These are phyloP conservation scores for Tenrec ecaudatus DNA, from an alignment of 2,113 vertebrate genomes.

Conservation along the genomic window DNA sequence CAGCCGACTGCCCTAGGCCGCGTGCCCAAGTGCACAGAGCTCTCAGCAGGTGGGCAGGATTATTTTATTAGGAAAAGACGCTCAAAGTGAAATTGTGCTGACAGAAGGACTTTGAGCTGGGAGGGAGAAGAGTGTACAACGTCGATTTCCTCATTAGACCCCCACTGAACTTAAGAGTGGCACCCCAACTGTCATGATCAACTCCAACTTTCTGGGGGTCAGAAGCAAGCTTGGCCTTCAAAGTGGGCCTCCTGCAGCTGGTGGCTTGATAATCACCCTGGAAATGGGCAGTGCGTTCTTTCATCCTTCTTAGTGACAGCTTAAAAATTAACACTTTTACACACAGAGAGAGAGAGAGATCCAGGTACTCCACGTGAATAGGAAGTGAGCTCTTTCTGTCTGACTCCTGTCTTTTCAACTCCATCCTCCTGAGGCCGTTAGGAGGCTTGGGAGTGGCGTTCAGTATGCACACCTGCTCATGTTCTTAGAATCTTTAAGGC, in stretches of 20 bases:
- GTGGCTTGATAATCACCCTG: not conserved
- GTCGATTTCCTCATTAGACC: conserved; percentile 49
- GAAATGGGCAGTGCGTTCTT: conserved; percentile 38
- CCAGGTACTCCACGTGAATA: conserved; percentile 50
- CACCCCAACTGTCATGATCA: conserved; percentile 33
- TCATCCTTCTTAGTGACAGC: not conserved
- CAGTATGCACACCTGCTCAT: not conserved
- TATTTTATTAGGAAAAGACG: conserved; percentile 76
- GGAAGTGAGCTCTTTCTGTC: not conserved
- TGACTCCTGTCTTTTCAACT: not conserved
- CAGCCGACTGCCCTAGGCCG: conserved; percentile 71
- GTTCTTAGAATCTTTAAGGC: rapidly evolving
- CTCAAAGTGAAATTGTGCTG: conserved; percentile 75
- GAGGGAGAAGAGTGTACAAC: conserved; percentile 52
- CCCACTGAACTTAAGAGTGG: not conserved
- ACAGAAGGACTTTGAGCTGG: conserved; percentile 67
- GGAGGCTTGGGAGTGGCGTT: rapidly evolving
- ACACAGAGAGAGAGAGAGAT: not conserved
- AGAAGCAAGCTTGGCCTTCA: not conserved
- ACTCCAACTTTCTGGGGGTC: not conserved
- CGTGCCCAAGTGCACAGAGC: conserved; percentile 53
- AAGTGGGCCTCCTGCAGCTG: not conserved
- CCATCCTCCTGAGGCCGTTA: rapidly evolving
- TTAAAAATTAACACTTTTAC: conserved; percentile 50
- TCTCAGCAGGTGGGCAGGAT: conserved; percentile 81